Base-by-base conservation (phyloP, 2,113 vertebrate species). In the Dissostichus mawsoni region DNA sequence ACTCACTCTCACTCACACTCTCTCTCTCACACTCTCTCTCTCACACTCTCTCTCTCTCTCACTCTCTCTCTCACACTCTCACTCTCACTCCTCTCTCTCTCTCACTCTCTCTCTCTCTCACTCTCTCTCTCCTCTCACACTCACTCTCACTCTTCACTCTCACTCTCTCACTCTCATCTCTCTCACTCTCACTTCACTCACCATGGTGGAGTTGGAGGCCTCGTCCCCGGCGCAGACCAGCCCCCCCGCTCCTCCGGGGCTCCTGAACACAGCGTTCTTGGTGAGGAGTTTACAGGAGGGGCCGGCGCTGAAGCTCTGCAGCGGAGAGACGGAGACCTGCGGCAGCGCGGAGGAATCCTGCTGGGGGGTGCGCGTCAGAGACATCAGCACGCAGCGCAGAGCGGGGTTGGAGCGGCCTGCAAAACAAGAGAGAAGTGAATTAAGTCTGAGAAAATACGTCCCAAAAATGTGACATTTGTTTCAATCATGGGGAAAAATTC, bases 191-290 rank as follows among this genome's bases (percentile, higher is more conserved):
- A 1, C 20, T 20, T 20, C 20, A 20, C 95, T 90, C 69, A 99
- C 98, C 97, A 98, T 90, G 56, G 97, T 97, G 63, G 97, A 98
- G 83, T 93, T 96, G 18, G 97, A 96, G 0, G 97, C 95, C 91
- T 99, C 98, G 11, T 99, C 97, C 0, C 98, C 97, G 1, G 96
- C 96, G 47, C 98, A 99, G 69, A 99, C 97, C 41, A 99, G 94
- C 10, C 89, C 95, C 12, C 95, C 94, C 0, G 90, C 89, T 6
- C 95, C 94, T 1, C 93, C 95, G 0, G 98, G 98, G 53, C 95
- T 96, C 87, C 85, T 95, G 82, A 99, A 99, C 64, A 99, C 95
- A 8, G 97, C 94, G 71, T 95, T 99, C 93, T 98, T 99, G 86
- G 97, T 99, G 73, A 99, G 94, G 62, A 99, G 65, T 78, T 98